A percentile compares a stretch with the other conserved stretches of the same genome.
Conservation (phyloP, 2,797 vertebrate species). For the Anas bahamensis region DNA sequence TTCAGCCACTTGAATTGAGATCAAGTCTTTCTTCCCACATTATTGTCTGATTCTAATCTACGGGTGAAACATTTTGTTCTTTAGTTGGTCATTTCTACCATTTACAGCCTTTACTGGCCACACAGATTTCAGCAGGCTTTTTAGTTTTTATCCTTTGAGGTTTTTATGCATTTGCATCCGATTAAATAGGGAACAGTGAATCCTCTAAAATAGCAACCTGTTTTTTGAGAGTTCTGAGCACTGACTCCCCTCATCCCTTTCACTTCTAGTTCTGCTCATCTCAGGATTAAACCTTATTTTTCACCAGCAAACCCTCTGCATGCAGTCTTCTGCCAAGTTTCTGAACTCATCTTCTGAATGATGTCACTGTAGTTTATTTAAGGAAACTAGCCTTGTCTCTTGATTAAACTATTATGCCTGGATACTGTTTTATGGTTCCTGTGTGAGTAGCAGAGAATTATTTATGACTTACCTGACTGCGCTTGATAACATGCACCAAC, state of each 20-base stretch:
- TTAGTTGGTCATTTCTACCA: not conserved
- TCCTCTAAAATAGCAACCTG: not conserved
- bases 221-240: not conserved
- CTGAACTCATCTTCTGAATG: conserved; percentile 72
- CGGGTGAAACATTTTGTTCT: not conserved
- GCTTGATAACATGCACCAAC: conserved; percentile 74
- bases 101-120: not conserved
- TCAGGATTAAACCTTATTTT: conserved; percentile 20
- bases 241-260: not conserved
- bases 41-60: not conserved
- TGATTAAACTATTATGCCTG: conserved; percentile 77
- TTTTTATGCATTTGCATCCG: not conserved
- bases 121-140: not conserved
- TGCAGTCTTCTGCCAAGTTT: conserved; percentile 46
- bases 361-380: conserved; percentile 81
- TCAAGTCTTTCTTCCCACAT: not conserved
- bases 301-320: conserved; percentile 2
- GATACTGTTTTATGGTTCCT: conserved; percentile 74
- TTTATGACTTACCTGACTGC: conserved; percentile 77
- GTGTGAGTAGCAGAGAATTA: conserved; percentile 67
- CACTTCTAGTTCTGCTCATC: not conserved
- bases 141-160: not conserved
- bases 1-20: not conserved
- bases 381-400: conserved; percentile 76
- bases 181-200: not conserved